These are phyloP conservation scores for Notodonta ziczac DNA, from an alignment of 2,888 invertebrate species.

Conservation along the genomic window DNA sequence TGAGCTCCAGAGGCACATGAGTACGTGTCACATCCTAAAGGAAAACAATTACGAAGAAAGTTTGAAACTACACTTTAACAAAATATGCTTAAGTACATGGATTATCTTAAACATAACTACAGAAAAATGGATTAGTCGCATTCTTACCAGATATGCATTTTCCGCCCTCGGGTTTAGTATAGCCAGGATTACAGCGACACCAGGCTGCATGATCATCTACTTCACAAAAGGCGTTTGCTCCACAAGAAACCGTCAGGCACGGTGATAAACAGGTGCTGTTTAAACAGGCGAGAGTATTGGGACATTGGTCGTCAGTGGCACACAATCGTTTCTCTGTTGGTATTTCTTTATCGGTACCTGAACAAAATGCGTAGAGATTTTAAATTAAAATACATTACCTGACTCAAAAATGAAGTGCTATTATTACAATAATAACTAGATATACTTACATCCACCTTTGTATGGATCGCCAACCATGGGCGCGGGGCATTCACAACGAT, in stretches of 20 bases:
- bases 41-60: constrained; percentile 59
- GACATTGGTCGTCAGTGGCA: constrained; percentile 89
- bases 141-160: constrained; percentile 91
- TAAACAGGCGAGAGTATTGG: constrained; percentile 91
- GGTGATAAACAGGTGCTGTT: constrained; percentile 93
- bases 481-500: constrained; percentile 93
- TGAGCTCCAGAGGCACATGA: constrained; percentile 93
- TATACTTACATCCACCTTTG: constrained; percentile 89
- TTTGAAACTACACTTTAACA: neutral
- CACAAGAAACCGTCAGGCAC: constrained; percentile 91
- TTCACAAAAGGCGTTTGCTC: constrained; percentile 93
- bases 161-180: constrained; percentile 90
- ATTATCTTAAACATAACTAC: neutral
- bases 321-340: constrained; percentile 88
- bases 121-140: neutral
- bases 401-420: neutral
- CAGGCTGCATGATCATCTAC: constrained; percentile 94
- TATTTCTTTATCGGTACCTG: constrained; percentile 66
- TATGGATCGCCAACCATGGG: constrained; percentile 94
- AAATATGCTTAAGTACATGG: neutral
- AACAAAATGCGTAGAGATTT: constrained; percentile 15
- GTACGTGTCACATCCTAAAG: constrained; percentile 89
- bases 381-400: neutral
- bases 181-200: constrained; percentile 95
- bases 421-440: neutral